Base-by-base conservation (phyloP, 2,113 vertebrate species). In the Tragelaphus scriptus region DNA sequence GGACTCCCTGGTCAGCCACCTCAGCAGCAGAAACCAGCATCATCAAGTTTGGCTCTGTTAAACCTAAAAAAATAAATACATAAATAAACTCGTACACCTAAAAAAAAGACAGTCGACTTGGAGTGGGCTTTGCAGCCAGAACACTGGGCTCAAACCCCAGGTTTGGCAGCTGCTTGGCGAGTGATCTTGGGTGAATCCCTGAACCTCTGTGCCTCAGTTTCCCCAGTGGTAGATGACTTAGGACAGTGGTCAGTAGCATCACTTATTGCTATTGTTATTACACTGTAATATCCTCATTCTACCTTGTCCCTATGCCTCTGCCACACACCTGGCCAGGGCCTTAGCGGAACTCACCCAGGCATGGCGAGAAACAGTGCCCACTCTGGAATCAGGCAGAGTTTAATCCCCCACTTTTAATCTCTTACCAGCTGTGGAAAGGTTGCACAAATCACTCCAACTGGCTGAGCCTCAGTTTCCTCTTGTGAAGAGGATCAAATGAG, bases 351-450 rank as follows among this genome's bases (percentile, higher is more conserved):
- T 40, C 14, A 16, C n/a, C 36, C 90, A 40, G 77, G 65, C 30
- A 0, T 2, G 6, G 81, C 32, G 8, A n/a, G 32, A 40, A 59
- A 26, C 7, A 49, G 1, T 15, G 21, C 16, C 59, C 11, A 0
- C 21, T 58, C 40, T 61, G 65, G 79, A 49, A 68, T 51, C 23
- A 36, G 44, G 53, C 44, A 55, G 2, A 23, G 44, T 30, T 77
- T 51, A 21, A 26, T 10, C 36, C 44, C 40, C 36, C 53, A 8
- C 28, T 59, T 51, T 7, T 17, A 55, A 44, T 17, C 28, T 85
- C 49, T 77, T 12, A 53, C 59, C 30, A 51, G 81, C 68, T 53
- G 6, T 30, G 30, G 23, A 21, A 9, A 12, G 5, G 2, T 4
- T n/a, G n/a, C 63, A 58, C 75, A 75, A 71, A 77, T 30, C 55